Conservation (phyloP, 2,888 invertebrate genomes). For the Oscheius sp. region DNA sequence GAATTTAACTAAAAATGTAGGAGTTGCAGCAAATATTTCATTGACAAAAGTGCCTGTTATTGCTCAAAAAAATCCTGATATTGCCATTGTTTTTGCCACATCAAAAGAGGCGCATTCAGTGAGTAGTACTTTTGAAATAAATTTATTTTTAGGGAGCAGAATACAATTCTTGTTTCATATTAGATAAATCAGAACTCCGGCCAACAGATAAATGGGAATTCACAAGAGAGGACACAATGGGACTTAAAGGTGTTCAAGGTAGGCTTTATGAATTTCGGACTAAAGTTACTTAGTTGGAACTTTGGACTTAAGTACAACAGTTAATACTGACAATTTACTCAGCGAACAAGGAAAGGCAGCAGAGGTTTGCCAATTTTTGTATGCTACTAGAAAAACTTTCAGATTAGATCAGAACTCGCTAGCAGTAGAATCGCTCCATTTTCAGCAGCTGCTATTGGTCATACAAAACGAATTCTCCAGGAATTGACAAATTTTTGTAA, state of each 20-base stretch:
- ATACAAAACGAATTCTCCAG: slow-evolving; percentile 40
- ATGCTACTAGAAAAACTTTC: background rate
- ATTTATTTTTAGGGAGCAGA: slow-evolving; percentile 40
- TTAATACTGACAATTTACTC: slow-evolving; percentile 36
- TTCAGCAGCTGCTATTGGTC: slow-evolving; percentile 47
- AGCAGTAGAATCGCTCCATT: slow-evolving; percentile 44
- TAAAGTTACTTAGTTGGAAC: slow-evolving; percentile 42
- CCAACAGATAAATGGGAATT: slow-evolving; percentile 45
- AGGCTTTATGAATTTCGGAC: background rate
- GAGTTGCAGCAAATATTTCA: slow-evolving; percentile 29
- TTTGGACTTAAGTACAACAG: slow-evolving; percentile 34
- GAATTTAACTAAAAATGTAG: slow-evolving; percentile 1
- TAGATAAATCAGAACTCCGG: slow-evolving; percentile 45
- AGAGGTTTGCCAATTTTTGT: slow-evolving; percentile 32
- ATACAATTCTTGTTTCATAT: slow-evolving; percentile 42
- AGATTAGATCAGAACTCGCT: slow-evolving; percentile 33
- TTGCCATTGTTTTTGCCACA: slow-evolving; percentile 63
- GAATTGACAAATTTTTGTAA: slow-evolving; percentile 48
- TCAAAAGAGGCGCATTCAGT: slow-evolving; percentile 20
- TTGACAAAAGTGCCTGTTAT: slow-evolving; percentile 48
- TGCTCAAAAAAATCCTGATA: slow-evolving; percentile 60
- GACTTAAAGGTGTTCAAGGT: slow-evolving; percentile 49
- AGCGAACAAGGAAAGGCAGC: slow-evolving; percentile 35
- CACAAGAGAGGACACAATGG: slow-evolving; percentile 40
- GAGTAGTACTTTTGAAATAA: background rate